phyloP scores from a whole-genome alignment of 2,888 invertebrate species.

The Polietes domitor region DNA sequence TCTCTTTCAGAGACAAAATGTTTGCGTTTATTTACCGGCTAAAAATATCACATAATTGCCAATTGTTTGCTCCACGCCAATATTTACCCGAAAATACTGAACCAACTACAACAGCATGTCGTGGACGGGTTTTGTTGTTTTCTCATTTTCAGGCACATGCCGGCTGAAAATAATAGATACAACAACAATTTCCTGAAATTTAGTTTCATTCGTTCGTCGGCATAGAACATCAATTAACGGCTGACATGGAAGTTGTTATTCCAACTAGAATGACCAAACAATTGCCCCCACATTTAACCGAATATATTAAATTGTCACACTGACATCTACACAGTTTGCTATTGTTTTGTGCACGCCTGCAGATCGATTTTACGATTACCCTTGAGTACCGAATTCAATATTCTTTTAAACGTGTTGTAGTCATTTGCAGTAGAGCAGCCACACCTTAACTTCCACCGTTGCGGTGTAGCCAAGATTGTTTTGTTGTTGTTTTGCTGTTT shows the following conservation, averaged over 20 bases:
- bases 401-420: not conserved
- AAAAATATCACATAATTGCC: conserved; percentile 43
- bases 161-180: not conserved
- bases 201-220: too few species aligned
- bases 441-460: not conserved
- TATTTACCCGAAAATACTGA: conserved; percentile 11
- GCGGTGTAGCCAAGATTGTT: not conserved
- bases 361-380: not conserved
- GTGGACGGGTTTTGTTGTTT: not conserved
- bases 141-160: not conserved
- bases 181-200: too few species aligned
- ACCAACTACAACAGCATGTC: not conserved
- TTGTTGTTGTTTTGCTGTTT: not conserved
- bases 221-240: too few species aligned
- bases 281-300: too few species aligned
- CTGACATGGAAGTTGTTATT: too few species aligned
- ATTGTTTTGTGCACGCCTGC: not conserved
- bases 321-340: not conserved
- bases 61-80: conserved; percentile 15
- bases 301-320: too few species aligned
- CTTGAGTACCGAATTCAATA: not conserved
- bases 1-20: conserved; percentile 4
- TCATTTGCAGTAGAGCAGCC: not conserved
- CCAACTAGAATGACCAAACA: too few species aligned
- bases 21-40: conserved; percentile 13